Evolutionary conservation across 2,113 vertebrate genomes (phyloP), one percentile per base, ranked within the genome.

Genomic region (Turdus rufiventris): DNA sequence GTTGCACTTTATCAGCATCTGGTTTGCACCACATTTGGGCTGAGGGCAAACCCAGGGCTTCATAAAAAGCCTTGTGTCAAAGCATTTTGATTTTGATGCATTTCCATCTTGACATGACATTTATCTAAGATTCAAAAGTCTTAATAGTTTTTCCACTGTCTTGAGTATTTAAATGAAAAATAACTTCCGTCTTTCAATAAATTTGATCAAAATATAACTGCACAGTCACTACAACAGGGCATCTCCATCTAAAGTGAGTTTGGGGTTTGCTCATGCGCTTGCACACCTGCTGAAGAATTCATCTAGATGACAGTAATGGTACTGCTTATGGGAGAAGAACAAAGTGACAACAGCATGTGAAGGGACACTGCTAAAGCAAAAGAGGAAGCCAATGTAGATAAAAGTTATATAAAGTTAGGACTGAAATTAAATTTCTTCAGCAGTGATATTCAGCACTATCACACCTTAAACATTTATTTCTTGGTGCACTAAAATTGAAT

Each of bases 391-490:
- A 94, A 72, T 75, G 78, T 53, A 81, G 90, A 78, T 83, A 91
- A 70, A 87, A 94, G 73, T 93, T 88, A 85, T 31, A 90, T 88
- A 56, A 97, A 93, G 58, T 83, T 81, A 96, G 58, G 51, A 79
- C 82, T 91, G 67, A 96, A 96, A 97, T 92, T 85, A 79, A 72
- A 36, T 93, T 94, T 91, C 80, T 72, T 54, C 67, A 51, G 65
- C 91, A 91, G 85, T 91, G 90, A 67, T 94, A 63, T 77, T 86
- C 61, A 89, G 26, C 62, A 53, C 77, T 94, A 71, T 68, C 66
- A 60, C 53, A 63, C 43, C 43, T 95, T 93, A 87, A 88, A 90
- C 85, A 76, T 43, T 26, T 51, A 91, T 85, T 92, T 93, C 38
- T 95, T 45, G 20, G 28, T 61, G 70, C 33, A 80, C 25, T 86